Percentiles rank a stretch among this genome's conserved stretches.
phyloP scores from a whole-genome alignment of 2,888 invertebrate genomes.

The Clostera curtula region DNA sequence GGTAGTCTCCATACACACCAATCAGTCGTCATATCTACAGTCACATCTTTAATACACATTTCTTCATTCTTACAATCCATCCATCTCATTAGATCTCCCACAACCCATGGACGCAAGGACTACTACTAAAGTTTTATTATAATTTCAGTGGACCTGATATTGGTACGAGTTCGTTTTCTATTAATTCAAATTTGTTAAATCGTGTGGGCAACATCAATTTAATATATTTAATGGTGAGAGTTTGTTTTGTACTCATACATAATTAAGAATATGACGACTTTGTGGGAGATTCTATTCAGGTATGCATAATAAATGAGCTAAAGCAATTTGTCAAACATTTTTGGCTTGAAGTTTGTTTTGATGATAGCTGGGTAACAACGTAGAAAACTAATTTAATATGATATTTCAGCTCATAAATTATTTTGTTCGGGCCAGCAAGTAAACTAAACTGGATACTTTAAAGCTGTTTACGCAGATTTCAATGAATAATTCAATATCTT shows the following conservation, averaged over 20 bases:
- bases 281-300: constrained; percentile 3
- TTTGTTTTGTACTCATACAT: constrained; percentile 10
- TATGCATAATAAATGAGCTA: constrained; percentile 14
- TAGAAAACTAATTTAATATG: constrained; percentile 11
- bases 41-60: too few species aligned
- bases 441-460: constrained; percentile 8
- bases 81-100: too few species aligned
- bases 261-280: constrained; percentile 9
- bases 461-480: constrained; percentile 12
- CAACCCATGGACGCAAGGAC: too few species aligned
- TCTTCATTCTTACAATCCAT: too few species aligned
- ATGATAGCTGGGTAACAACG: constrained; percentile 7
- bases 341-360: constrained; percentile 11
- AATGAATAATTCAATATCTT: constrained; percentile 11
- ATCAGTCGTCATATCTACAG: too few species aligned
- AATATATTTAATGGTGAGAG: too few species aligned
- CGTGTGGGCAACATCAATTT: too few species aligned
- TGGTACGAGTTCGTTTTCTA: too few species aligned
- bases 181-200: too few species aligned
- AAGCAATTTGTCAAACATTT: constrained; percentile 8
- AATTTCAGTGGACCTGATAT: too few species aligned
- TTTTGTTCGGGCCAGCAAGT: constrained; percentile 16
- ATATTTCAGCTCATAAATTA: constrained; percentile 17
- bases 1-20: too few species aligned
- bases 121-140: too few species aligned